Base-by-base conservation (phyloP, 2,888 invertebrate species). In the Emmelina monodactyla region DNA sequence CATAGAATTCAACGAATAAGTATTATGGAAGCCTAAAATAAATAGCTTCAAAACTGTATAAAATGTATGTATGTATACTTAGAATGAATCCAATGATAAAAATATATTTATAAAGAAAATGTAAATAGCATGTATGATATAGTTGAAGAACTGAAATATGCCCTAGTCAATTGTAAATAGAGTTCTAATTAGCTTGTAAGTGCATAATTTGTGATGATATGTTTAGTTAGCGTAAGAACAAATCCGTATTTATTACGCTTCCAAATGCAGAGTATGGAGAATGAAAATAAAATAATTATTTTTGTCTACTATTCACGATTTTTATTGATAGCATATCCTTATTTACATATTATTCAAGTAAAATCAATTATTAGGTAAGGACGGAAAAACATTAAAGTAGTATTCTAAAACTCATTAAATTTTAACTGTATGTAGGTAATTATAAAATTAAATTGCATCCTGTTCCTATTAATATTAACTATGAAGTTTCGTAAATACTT, bases 111-210 rank as follows among this genome's bases (percentile, higher is more conserved):
- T 62, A 64, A 70, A 54, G 49, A 53, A 42, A 44, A 14, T 40
- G 37, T 37, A 39, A 22, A 39, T 32, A 39, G 22, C 32, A 42
- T 46, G 38, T 56, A 61, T 57, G 45, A 53, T 50, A 57, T 58
- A 57, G 51, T 54, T 61, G 70, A 71, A 72, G 79, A 78, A 79
- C 79, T 79, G 79, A 79, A 76, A 62, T 73, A 69, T 76, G 76
- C 72, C 71, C 79, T 79, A 79, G 79, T 79, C 79, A 79, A 79
- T 79, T 79, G 76, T 78, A 79, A 64, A 79, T 79, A 78, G 45
- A 45, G 62, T 56, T 55, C 45, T 49, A 49, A 33, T 61, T 61
- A 59, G 54, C 61, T 57, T 59, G 54, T 68, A 71, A 70, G 65
- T 66, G 64, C 61, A 69, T 70, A 68, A 72, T 68, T 71, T 79